These are phyloP conservation scores for Buathra laborator DNA, from an alignment of 2,888 invertebrate species.

Conservation along the genomic window DNA sequence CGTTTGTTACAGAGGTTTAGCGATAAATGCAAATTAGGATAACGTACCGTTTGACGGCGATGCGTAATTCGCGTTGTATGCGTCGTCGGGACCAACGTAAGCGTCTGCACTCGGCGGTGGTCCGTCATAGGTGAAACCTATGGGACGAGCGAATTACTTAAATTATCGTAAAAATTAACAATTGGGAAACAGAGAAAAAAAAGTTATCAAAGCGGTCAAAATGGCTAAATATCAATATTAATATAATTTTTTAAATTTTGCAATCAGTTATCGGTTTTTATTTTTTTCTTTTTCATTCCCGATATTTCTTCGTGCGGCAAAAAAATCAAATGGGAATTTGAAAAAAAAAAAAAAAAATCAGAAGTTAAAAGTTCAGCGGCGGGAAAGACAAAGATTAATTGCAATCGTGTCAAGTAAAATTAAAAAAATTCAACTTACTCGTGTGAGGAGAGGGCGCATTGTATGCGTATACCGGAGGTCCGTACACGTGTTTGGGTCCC, in stretches of 20 bases:
- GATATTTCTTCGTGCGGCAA: no score
- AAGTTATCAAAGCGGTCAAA: no score
- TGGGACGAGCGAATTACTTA: conserved; percentile 27
- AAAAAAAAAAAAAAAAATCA: no score
- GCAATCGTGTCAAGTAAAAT: no score
- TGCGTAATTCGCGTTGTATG: conserved; percentile 70
- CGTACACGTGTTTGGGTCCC: conserved; percentile 80
- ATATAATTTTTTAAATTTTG: no score
- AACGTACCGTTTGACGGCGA: conserved; percentile 77
- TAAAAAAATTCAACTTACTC: conserved; percentile 58
- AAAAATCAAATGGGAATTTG: no score
- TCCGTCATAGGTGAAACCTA: conserved; percentile 76
- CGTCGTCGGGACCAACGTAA: conserved; percentile 67
- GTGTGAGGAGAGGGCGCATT: conserved; percentile 68
- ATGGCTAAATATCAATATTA: no score
- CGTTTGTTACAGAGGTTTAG: background rate
- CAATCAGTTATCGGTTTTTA: no score
- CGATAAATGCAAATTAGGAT: conserved; percentile 3
- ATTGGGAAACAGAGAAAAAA: background rate
- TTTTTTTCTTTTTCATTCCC: no score
- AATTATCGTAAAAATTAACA: background rate
- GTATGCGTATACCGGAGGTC: conserved; percentile 74
- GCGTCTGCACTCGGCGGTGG: conserved; percentile 77
- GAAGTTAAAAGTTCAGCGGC: background rate
- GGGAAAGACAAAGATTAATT: background rate